These are phyloP conservation scores for Anseranas semipalmata DNA, from an alignment of 2,113 vertebrate genomes.

Conservation along the genomic window DNA sequence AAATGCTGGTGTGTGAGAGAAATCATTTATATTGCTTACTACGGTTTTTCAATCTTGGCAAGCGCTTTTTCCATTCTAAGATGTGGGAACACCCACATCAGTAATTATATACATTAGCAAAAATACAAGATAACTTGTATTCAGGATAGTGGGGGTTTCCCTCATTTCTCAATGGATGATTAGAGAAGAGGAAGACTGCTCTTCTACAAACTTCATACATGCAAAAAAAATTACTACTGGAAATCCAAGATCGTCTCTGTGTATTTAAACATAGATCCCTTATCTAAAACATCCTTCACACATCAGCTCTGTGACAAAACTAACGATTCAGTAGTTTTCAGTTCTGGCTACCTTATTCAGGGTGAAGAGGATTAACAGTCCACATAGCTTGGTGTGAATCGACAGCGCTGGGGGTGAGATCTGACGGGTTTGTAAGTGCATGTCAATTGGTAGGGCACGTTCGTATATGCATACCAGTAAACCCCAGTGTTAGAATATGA, in stretches of 20 bases:
- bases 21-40: conserved; percentile 61
- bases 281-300: neutral
- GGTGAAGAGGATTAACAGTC: neutral
- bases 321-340: fast-evolving
- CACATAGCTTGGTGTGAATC: neutral
- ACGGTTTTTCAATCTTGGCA: conserved; percentile 61
- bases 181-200: neutral
- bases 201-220: neutral
- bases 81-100: conserved; percentile 57
- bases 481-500: neutral
- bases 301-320: neutral
- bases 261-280: neutral
- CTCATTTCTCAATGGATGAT: neutral
- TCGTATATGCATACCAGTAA: neutral
- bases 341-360: neutral
- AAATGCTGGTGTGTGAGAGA: conserved; percentile 48
- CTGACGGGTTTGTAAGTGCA: fast-evolving
- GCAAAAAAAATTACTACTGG: neutral
- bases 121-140: conserved; percentile 45
- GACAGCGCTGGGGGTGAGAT: neutral
- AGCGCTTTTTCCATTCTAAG: conserved; percentile 58
- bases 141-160: conserved; percentile 22
- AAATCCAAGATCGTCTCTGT: neutral
- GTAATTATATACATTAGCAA: conserved; percentile 57
- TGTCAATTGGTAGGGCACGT: neutral